A percentile compares a stretch with the other conserved stretches of the same genome.
phyloP scores from a whole-genome alignment of 2,113 vertebrate genomes.

The Sinosuthora webbiana region DNA sequence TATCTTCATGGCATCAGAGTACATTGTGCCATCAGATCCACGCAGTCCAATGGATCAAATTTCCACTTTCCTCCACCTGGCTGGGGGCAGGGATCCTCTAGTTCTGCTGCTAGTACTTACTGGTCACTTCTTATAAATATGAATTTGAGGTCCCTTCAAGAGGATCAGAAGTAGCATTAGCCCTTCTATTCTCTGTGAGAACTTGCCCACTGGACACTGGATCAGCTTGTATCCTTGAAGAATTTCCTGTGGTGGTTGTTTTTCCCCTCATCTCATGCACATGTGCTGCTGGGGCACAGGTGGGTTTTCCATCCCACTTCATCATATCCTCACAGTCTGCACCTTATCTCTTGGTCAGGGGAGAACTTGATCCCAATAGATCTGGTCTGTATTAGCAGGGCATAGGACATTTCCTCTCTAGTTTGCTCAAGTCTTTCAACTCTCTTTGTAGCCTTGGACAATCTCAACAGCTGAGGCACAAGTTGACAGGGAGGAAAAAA shows the following conservation, averaged over 20 bases:
- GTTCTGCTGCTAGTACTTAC: background rate
- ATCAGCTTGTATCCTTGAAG: background rate
- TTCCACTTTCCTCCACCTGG: background rate
- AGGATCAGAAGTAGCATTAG: background rate
- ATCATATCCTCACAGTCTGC: too few species aligned
- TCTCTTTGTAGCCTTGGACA: background rate
- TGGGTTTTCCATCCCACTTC: background rate
- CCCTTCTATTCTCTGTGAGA: background rate
- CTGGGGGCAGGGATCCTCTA: background rate
- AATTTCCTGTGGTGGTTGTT: background rate
- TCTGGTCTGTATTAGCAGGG: background rate
- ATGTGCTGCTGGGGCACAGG: background rate
- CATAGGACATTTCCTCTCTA: background rate
- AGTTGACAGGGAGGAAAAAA: background rate
- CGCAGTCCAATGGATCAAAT: too few species aligned
- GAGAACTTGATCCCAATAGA: background rate
- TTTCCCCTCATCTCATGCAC: background rate
- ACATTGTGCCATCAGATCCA: background rate
- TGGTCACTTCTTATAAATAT: background rate
- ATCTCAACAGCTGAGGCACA: background rate
- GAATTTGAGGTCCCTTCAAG: background rate
- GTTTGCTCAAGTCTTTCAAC: background rate
- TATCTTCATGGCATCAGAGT: background rate
- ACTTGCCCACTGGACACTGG: background rate
- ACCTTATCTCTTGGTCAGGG: background rate